Conservation (phyloP, 2,113 vertebrate species). For the Garra rufa region DNA sequence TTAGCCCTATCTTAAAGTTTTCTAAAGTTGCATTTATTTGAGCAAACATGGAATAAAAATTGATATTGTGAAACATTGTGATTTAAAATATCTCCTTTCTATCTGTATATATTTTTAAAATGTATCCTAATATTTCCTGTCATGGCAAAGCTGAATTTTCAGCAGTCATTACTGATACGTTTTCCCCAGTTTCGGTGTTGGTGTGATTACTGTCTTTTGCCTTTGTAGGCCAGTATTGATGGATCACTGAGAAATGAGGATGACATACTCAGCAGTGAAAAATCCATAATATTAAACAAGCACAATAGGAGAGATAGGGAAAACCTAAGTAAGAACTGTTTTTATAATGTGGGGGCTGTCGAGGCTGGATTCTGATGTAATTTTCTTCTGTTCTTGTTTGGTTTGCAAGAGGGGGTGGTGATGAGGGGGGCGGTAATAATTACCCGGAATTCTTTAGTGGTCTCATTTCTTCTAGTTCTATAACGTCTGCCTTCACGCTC, state of each 20-base stretch:
- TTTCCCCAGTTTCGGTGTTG: background rate
- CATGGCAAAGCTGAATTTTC: too few relatives aligned
- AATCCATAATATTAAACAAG: background rate
- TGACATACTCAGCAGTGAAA: background rate
- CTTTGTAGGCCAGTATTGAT: background rate
- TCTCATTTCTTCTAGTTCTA: slow-evolving; percentile 41
- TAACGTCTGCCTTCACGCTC: slow-evolving; percentile 31
- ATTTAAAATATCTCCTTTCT: too few relatives aligned
- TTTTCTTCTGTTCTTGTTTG: slow-evolving; percentile 36
- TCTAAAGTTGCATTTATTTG: too few relatives aligned
- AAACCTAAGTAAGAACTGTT: background rate
- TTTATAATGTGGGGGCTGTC: background rate
- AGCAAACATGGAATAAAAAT: too few relatives aligned
- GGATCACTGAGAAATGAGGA: background rate
- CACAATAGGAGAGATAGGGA: background rate
- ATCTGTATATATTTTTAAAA: too few relatives aligned
- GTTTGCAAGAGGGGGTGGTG: slow-evolving; percentile 19
- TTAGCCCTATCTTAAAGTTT: too few relatives aligned
- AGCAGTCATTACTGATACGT: too few relatives aligned
- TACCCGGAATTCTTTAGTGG: slow-evolving; percentile 9
- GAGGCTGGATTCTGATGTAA: background rate
- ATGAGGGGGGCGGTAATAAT: slow-evolving; percentile 30
- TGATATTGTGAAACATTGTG: too few relatives aligned
- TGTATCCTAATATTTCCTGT: too few relatives aligned
- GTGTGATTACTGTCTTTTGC: background rate